Conservation (phyloP, 2,888 invertebrate genomes). For the Harmothoe impar region DNA sequence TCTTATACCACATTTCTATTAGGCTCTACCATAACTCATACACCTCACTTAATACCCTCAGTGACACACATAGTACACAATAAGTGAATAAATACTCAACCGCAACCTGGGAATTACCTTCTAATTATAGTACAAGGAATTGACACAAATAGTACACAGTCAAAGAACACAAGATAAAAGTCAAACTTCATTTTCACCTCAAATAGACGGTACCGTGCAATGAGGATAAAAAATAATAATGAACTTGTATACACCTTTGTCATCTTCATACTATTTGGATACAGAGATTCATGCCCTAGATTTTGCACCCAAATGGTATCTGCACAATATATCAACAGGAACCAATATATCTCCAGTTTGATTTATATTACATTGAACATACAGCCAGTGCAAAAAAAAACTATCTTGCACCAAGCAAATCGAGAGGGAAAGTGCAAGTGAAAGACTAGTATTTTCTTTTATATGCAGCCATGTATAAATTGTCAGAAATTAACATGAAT, state of each 20-base stretch:
- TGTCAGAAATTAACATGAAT: too few relatives aligned
- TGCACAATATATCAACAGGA: not conserved
- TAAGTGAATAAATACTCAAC: slow-evolving; percentile 25
- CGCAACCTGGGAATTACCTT: slow-evolving; percentile 2
- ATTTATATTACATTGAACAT: too few relatives aligned
- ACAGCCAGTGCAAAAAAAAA: too few relatives aligned
- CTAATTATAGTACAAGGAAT: not conserved
- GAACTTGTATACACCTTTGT: not conserved
- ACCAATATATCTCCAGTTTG: not conserved
- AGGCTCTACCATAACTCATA: too few relatives aligned
- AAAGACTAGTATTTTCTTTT: too few relatives aligned
- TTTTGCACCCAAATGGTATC: not conserved
- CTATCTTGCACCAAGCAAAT: too few relatives aligned
- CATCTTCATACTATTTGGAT: not conserved
- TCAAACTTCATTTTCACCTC: not conserved
- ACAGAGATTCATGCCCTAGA: not conserved
- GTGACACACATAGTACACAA: not conserved
- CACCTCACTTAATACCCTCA: too few relatives aligned
- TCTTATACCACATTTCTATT: too few relatives aligned
- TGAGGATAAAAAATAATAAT: not conserved
- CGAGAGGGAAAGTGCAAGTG: too few relatives aligned
- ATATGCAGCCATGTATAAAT: too few relatives aligned
- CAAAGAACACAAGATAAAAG: not conserved
- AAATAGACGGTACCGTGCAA: not conserved
- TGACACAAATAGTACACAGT: not conserved